phyloP scores from a whole-genome alignment of 2,113 vertebrate genomes.

The Mesitornis unicolor region DNA sequence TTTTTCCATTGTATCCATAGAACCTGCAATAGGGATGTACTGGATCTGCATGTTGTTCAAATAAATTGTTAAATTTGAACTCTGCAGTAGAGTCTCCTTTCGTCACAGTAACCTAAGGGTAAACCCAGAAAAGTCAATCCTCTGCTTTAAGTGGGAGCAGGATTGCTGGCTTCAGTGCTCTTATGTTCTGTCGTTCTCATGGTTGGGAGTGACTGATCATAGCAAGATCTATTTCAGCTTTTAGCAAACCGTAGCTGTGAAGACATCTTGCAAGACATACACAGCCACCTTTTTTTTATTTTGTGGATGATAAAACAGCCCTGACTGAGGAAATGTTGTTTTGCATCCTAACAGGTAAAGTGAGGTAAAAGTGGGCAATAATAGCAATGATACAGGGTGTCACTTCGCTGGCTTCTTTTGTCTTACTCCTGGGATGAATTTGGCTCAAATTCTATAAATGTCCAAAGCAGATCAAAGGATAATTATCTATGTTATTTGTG shows the following conservation, averaged over 20 bases:
- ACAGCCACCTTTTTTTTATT: neutral
- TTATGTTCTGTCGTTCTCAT: neutral
- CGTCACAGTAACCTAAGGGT: too few species aligned
- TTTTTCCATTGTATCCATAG: too few species aligned
- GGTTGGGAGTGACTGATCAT: neutral
- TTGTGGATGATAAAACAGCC: neutral
- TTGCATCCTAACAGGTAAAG: neutral
- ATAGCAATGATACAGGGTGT: neutral
- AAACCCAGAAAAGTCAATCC: neutral
- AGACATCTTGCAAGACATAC: neutral
- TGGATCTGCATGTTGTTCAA: too few species aligned
- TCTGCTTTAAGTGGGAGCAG: neutral
- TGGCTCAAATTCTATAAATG: neutral
- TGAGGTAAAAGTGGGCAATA: neutral
- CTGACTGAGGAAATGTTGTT: neutral
- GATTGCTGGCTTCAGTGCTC: neutral
- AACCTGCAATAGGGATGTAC: too few species aligned
- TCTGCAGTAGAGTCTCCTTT: too few species aligned
- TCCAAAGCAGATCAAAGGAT: neutral
- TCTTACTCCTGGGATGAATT: neutral
- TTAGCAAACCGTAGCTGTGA: neutral
- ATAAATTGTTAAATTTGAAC: too few species aligned
- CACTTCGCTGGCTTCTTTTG: neutral
- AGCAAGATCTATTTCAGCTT: neutral
- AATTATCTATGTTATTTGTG: neutral